These are phyloP conservation scores for Centroberyx gerrardi DNA, from an alignment of 2,797 vertebrate genomes.

Conservation along the genomic window DNA sequence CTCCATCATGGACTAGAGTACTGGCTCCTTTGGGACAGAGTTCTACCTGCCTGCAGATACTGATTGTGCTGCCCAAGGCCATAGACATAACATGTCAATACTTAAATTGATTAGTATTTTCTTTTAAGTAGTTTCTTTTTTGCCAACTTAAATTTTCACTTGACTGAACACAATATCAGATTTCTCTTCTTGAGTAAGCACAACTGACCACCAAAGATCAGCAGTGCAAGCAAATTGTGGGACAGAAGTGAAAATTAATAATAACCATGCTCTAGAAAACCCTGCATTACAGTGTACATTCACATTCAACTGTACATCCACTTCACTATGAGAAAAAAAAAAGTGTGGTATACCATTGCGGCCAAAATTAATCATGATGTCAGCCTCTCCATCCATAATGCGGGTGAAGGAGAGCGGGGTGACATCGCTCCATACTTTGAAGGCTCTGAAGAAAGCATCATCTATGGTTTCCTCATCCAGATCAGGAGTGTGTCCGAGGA, in stretches of 20 bases:
- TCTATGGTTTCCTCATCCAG: slow-evolving; percentile 96
- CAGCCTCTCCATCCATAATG: slow-evolving; percentile 95
- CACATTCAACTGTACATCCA: neutral
- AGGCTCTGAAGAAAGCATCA: slow-evolving; percentile 95
- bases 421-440: slow-evolving; percentile 97
- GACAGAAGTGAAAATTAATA: neutral
- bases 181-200: too few relatives aligned
- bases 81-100: too few relatives aligned
- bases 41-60: too few relatives aligned
- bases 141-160: too few relatives aligned
- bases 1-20: too few relatives aligned
- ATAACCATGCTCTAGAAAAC: neutral
- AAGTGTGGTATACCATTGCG: slow-evolving; percentile 90
- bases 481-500: slow-evolving; percentile 93
- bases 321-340: neutral
- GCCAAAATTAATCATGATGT: slow-evolving; percentile 99
- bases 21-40: too few relatives aligned
- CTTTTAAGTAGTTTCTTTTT: too few relatives aligned
- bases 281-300: neutral
- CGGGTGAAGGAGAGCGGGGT: slow-evolving; percentile 93
- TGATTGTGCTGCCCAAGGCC: too few relatives aligned
- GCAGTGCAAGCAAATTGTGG: neutral
- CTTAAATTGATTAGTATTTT: too few relatives aligned
- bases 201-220: too few relatives aligned
- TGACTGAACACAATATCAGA: too few relatives aligned